These are phyloP conservation scores for Hylyphantes graminicola DNA, from an alignment of 1,140 invertebrate species.

Conservation along the genomic window DNA sequence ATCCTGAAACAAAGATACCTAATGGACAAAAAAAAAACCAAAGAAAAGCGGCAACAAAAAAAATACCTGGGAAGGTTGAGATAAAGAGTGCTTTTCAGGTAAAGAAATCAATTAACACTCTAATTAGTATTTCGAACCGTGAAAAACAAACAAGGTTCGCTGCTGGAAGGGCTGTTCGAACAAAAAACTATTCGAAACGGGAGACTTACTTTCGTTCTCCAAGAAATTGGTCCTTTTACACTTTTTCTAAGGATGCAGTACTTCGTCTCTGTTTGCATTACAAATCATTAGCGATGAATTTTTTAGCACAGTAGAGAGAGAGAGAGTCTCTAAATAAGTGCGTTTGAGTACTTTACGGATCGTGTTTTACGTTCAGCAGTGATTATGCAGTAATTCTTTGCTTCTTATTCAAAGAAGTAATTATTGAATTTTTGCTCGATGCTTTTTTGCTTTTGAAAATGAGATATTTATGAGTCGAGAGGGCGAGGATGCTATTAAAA, in stretches of 20 bases:
- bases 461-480: constrained; percentile 17
- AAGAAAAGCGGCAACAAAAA: constrained; percentile 16
- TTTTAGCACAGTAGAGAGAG: constrained; percentile 38
- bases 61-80: constrained; percentile 15
- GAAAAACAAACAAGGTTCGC: constrained; percentile 49
- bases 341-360: neutral
- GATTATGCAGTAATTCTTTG: constrained; percentile 43
- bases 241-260: constrained; percentile 40
- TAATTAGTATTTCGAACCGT: constrained; percentile 57
- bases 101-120: constrained; percentile 55
- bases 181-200: neutral
- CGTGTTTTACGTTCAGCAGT: constrained; percentile 1
- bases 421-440: constrained; percentile 12
- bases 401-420: constrained; percentile 11
- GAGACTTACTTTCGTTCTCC: neutral
- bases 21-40: constrained; percentile 2
- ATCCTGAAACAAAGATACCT: neutral
- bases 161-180: constrained; percentile 7
- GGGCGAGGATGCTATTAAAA: constrained; percentile 9
- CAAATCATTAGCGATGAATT: constrained; percentile 56
- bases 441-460: constrained; percentile 7
- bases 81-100: constrained; percentile 30
- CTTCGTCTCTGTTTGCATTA: constrained; percentile 48
- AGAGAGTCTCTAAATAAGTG: neutral
- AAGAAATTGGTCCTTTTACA: constrained; percentile 44